Conservation (phyloP, 2,888 invertebrate genomes). For the Slavum lentiscoides region DNA sequence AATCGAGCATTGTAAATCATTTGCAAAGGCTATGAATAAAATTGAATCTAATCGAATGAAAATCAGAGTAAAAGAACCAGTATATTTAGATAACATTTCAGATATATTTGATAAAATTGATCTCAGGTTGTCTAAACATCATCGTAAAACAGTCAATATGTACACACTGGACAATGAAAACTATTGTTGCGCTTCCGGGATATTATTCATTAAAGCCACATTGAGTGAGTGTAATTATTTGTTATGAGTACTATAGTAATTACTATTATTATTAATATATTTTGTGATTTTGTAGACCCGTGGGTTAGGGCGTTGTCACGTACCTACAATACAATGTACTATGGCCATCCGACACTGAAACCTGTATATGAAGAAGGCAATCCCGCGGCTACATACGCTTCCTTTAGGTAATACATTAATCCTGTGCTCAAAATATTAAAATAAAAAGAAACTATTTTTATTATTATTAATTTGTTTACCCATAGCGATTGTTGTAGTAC, state of each 20-base stretch:
- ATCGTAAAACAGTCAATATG: slow-evolving; percentile 37
- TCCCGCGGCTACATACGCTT: slow-evolving; percentile 56
- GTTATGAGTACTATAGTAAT: neutral
- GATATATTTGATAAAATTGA: slow-evolving; percentile 59
- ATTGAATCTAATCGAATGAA: slow-evolving; percentile 60
- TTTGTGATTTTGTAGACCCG: slow-evolving; percentile 13
- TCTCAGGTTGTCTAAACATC: slow-evolving; percentile 39
- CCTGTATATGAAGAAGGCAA: slow-evolving; percentile 46
- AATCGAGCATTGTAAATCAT: slow-evolving; percentile 45
- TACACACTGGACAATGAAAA: slow-evolving; percentile 60
- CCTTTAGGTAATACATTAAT: slow-evolving; percentile 56
- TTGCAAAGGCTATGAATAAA: slow-evolving; percentile 54
- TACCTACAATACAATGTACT: slow-evolving; percentile 49
- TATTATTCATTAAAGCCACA: slow-evolving; percentile 67
- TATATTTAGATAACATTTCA: slow-evolving; percentile 64
- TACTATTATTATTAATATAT: neutral
- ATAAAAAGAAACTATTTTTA: neutral
- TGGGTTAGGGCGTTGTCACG: slow-evolving; percentile 49
- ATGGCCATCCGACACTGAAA: slow-evolving; percentile 41
- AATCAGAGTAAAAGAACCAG: slow-evolving; percentile 66
- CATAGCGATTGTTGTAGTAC: slow-evolving; percentile 59
- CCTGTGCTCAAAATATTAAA: neutral
- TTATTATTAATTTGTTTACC: slow-evolving; percentile 5
- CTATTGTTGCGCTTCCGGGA: slow-evolving; percentile 65
- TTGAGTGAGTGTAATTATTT: slow-evolving; percentile 61